A percentile compares a stretch with the other conserved stretches of the same genome.
phyloP scores from a whole-genome alignment of 1,140 invertebrate species.

The Cydia strobilella region DNA sequence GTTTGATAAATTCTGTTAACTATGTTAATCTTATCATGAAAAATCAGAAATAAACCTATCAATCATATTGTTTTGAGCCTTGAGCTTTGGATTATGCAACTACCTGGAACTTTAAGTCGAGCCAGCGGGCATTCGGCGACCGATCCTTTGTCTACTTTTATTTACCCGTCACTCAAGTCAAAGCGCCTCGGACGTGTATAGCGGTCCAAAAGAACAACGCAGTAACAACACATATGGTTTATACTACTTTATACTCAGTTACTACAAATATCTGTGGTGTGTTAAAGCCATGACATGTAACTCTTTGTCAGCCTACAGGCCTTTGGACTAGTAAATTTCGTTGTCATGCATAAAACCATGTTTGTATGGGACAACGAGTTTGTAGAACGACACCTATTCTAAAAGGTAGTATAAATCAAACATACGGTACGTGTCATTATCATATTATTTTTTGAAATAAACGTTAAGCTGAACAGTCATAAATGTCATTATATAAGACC shows the following conservation, averaged over 20 bases:
- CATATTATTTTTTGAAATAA: no score
- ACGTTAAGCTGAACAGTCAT: no score
- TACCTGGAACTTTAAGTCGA: slow-evolving; percentile 48
- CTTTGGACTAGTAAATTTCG: slow-evolving; percentile 69
- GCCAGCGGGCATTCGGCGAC: slow-evolving; percentile 42
- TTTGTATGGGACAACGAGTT: slow-evolving; percentile 46
- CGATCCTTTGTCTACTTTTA: slow-evolving; percentile 63
- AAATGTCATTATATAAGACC: no score
- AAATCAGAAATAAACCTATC: slow-evolving; percentile 25
- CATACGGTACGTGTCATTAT: no score
- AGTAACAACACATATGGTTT: background rate
- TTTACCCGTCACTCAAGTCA: slow-evolving; percentile 75
- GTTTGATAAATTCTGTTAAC: slow-evolving; percentile 45
- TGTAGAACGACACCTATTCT: background rate
- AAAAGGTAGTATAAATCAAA: background rate
- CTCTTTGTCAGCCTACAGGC: slow-evolving; percentile 65
- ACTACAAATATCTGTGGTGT: background rate
- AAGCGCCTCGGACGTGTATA: slow-evolving; percentile 53
- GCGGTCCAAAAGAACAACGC: background rate
- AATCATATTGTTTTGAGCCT: slow-evolving; percentile 24
- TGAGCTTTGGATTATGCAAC: slow-evolving; percentile 14
- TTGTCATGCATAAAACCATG: slow-evolving; percentile 71
- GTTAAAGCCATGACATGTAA: slow-evolving; percentile 63
- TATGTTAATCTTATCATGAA: slow-evolving; percentile 3
- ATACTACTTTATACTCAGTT: background rate